Base-by-base conservation (phyloP, 2,797 vertebrate genomes). In the Ataeniobius toweri region DNA sequence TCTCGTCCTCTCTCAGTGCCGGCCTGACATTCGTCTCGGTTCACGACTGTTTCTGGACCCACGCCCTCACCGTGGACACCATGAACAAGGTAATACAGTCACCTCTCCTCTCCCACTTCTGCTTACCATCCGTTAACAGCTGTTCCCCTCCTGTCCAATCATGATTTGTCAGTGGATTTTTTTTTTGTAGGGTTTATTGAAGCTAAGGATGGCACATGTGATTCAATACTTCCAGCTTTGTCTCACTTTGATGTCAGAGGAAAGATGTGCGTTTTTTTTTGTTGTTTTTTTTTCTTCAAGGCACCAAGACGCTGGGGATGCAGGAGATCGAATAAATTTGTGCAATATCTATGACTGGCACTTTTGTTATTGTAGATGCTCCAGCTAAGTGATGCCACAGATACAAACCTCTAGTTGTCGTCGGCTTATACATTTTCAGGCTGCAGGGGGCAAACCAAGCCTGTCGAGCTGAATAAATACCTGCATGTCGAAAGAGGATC, bases 41-140 rank as follows among this genome's bases (percentile, higher is more conserved):
- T 50, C 98, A 99, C 0, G 98, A 99, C 88, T 99, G 98, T 89
- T 99, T 97, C 89, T 99, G 98, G 98, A 99, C 98, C 1, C 98
- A 99, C 0, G 97, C 98, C 0, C 80, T 95, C 31, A 97, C 96
- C 0, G 96, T 99, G 76, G 95, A 97, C 28, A 56, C 94, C 85
- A 99, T 99, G 98, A 99, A 99, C 89, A 94, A 96, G 98, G 98
- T 99, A 91, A 78, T 16, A 24, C 68, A 80, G 9, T 3, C 31
- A 13, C 26, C 28, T 63, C 51, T 68, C 22, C 41, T 36, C 41
- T 59, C 41, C 68, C 44, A 55, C 67, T 36, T 24, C 72, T 73
- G 48, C 53, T 50, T 39, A 18, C 76, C 68, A 53, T 71, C 50
- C 10, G 9, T 55, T 71, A 59, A 61, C 41, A 76, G 46, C 67